Percentiles rank a stretch among this genome's conserved stretches.
These are phyloP conservation scores for Drosophila ironensis DNA, from an alignment of 1,140 invertebrate genomes.

Conservation along the genomic window DNA sequence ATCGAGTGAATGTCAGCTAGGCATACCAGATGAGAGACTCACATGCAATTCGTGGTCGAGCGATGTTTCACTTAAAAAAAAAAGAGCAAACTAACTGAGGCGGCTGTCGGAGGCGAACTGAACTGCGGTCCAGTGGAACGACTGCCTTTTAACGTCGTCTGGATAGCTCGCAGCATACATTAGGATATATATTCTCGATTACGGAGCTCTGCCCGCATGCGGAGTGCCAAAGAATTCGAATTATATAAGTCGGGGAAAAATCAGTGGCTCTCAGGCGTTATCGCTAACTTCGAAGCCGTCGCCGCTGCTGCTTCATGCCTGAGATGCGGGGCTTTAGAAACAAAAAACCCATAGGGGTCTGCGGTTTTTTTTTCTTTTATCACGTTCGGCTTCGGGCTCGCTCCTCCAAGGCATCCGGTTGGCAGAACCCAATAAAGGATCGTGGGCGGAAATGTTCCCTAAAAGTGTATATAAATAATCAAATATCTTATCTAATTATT, in stretches of 20 bases:
- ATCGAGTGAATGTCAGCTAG: slow-evolving; percentile 60
- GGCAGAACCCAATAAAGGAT: too few species aligned
- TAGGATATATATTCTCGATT: not conserved
- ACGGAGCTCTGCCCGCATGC: not conserved
- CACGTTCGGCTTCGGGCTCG: too few species aligned
- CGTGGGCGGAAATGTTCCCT: too few species aligned
- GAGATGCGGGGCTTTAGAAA: too few species aligned
- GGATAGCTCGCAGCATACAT: not conserved
- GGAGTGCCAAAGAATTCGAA: not conserved
- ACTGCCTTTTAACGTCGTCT: slow-evolving; percentile 7
- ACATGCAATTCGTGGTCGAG: slow-evolving; percentile 44
- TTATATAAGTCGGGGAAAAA: not conserved
- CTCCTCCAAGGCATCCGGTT: too few species aligned
- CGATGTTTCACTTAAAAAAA: not conserved
- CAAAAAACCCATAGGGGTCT: too few species aligned
- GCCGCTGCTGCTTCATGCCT: too few species aligned
- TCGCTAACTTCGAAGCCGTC: too few species aligned
- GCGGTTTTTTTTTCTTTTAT: too few species aligned
- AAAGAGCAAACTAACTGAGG: not conserved
- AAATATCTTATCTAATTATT: too few species aligned
- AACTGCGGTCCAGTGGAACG: not conserved
- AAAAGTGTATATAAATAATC: too few species aligned
- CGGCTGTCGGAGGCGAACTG: slow-evolving; percentile 13
- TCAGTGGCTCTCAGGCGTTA: too few species aligned
- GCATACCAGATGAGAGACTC: slow-evolving; percentile 75